Percentiles rank a stretch among this genome's conserved stretches.
Conservation (phyloP, 2,113 vertebrate genomes). For the Aspiorhynchus laticeps region DNA sequence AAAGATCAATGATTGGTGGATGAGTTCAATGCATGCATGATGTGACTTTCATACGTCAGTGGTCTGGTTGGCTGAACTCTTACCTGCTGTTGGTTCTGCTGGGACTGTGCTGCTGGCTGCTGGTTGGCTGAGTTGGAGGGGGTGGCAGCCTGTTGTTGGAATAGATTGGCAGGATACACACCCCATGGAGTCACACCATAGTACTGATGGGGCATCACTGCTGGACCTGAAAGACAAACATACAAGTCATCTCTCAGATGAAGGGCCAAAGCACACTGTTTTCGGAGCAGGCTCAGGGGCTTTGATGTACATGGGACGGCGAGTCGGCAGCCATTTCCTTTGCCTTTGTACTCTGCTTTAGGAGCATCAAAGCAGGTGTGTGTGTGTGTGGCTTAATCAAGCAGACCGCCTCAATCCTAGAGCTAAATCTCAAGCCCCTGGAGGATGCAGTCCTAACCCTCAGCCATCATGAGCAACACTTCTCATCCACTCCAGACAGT, state of each 20-base stretch:
- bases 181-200: slow-evolving; percentile 98
- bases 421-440: slow-evolving; percentile 22
- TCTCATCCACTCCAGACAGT: background rate
- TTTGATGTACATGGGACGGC: background rate
- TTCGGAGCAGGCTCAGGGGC: background rate
- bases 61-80: slow-evolving; percentile 26
- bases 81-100: slow-evolving; percentile 99
- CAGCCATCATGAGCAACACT: slow-evolving; percentile 8
- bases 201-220: slow-evolving; percentile 97
- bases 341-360: background rate
- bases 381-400: background rate
- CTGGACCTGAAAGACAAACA: slow-evolving; percentile 80
- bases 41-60: slow-evolving; percentile 27
- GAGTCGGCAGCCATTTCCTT: background rate
- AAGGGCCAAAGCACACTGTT: slow-evolving; percentile 17
- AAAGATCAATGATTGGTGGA: background rate
- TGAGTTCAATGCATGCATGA: background rate
- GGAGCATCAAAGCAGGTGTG: slow-evolving; percentile 15
- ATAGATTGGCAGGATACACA: slow-evolving; percentile 97
- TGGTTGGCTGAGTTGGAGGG: slow-evolving; percentile 92
- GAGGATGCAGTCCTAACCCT: background rate
- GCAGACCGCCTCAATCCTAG: slow-evolving; percentile 8
- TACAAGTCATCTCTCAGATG: background rate
- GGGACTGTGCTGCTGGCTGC: slow-evolving; percentile 86
- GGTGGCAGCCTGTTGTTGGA: slow-evolving; percentile 95